Evolutionary conservation across 2,797 vertebrate species (phyloP).

Genomic region (Iguana delicatissima): DNA sequence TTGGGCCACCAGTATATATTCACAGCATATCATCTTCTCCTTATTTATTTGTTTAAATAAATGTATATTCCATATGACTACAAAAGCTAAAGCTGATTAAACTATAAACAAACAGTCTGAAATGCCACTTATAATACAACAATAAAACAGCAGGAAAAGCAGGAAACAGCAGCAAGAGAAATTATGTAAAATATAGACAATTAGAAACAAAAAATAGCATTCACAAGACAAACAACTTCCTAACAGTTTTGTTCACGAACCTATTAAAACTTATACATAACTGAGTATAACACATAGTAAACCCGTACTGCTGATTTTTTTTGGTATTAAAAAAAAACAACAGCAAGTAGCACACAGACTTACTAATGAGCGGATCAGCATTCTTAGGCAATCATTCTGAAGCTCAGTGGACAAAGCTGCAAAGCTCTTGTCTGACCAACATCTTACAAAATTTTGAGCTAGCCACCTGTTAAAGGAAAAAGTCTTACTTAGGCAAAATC

Average conservation of each 20-base stretch:
- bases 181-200: neutral
- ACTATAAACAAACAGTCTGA: neutral
- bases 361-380: conserved; percentile 89
- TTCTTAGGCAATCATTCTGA: conserved; percentile 87
- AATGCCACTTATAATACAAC: neutral
- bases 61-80: neutral
- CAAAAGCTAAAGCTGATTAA: neutral
- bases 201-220: neutral
- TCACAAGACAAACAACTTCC: neutral
- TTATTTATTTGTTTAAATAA: neutral
- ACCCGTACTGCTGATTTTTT: conserved; percentile 17
- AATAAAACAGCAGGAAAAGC: neutral
- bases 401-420: conserved; percentile 88
- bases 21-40: neutral
- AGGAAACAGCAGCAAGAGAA: neutral
- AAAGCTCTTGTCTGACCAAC: conserved; percentile 94
- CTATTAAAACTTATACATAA: neutral
- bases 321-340: conserved; percentile 28
- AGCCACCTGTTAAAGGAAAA: conserved; percentile 85
- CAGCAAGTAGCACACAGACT: conserved; percentile 65
- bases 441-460: conserved; percentile 91
- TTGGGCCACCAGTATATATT: neutral
- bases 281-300: neutral
- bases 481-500: conserved; percentile 48
- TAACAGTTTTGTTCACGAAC: neutral